Evolutionary conservation across 2,888 invertebrate species (phyloP).

Genomic region (Cremastinae sp.): DNA sequence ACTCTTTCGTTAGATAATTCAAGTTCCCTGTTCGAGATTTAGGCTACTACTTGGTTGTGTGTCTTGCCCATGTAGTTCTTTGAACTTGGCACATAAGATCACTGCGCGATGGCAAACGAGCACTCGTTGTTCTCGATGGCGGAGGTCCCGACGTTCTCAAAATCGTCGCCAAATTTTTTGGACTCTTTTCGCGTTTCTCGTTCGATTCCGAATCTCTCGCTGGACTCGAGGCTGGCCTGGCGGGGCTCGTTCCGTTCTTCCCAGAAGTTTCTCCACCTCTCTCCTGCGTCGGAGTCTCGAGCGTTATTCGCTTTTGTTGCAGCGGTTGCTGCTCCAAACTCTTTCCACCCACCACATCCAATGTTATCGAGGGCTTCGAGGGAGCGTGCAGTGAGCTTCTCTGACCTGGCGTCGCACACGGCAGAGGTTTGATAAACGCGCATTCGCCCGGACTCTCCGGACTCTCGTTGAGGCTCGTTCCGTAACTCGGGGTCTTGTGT

Average conservation of each 20-base stretch:
- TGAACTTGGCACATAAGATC: constrained; percentile 92
- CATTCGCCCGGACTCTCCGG: constrained; percentile 57
- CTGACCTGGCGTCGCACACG: constrained; percentile 63
- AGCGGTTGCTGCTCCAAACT: constrained; percentile 12
- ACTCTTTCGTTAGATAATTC: not conserved
- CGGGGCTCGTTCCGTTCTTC: constrained; percentile 45
- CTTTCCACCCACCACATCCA: constrained; percentile 31
- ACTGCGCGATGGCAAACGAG: constrained; percentile 91
- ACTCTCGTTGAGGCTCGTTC: constrained; percentile 72
- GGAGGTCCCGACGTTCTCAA: constrained; percentile 71
- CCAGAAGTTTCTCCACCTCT: constrained; percentile 41
- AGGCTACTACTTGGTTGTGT: constrained; percentile 88
- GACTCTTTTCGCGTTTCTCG: constrained; percentile 39
- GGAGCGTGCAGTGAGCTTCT: constrained; percentile 55
- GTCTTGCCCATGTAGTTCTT: constrained; percentile 91
- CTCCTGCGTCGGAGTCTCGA: constrained; percentile 73
- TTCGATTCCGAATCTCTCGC: constrained; percentile 37
- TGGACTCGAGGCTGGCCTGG: constrained; percentile 29
- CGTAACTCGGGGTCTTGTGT: constrained; percentile 76
- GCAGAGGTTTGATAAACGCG: constrained; percentile 77
- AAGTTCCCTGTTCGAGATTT: constrained; percentile 26
- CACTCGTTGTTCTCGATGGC: constrained; percentile 87
- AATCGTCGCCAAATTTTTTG: constrained; percentile 68
- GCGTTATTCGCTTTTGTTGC: constrained; percentile 68
- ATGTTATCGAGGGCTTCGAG: not conserved